Base-by-base conservation (phyloP, 1,140 invertebrate genomes). In the Nasonia longicornis region DNA sequence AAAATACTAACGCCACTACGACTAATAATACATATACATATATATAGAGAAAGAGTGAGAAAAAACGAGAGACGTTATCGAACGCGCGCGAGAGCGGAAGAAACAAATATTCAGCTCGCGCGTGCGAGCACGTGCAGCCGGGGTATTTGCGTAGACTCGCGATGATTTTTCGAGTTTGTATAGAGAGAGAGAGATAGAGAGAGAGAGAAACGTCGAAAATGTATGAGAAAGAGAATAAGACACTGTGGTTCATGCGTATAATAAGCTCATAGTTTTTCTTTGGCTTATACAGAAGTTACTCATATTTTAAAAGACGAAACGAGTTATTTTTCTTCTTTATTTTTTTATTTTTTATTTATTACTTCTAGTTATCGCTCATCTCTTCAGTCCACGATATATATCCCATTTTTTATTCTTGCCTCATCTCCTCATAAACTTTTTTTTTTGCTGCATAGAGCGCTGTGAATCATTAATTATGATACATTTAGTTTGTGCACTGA, bases 221-320 rank as follows among this genome's bases (percentile, higher is more conserved):
- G 20, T 31, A 70, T 31, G 16, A 64, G 22, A 66, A 79, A 64
- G n/a, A 73, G 35, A 79, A 75, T 69, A 75, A 71, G 67, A 74
- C 82, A 74, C 82, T 84, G 83, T 83, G 82, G 81, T 85, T 82
- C 80, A 58, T 83, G 81, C 84, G 84, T 84, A 71, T 82, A 85
- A 87, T 58, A 79, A 85, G 67, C 85, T 88, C 88, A 89, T 89
- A 85, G 86, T 89, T 89, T 89, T 85, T 87, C 86, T 84, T 86
- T 85, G 79, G 84, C 82, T 88, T 85, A 82, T 58, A 66, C 70
- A 74, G 35, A 66, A 75, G 35, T 82, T 73, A 63, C 71, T 79
- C 70, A 22, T 42, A 75, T 63, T 52, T 20, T 58, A n/a, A 69
- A 67, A 74, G 20, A 45, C 66, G 73, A 71, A 79, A 48, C 58